These are phyloP conservation scores for Scatophagus argus DNA, from an alignment of 2,113 vertebrate genomes.

Conservation along the genomic window DNA sequence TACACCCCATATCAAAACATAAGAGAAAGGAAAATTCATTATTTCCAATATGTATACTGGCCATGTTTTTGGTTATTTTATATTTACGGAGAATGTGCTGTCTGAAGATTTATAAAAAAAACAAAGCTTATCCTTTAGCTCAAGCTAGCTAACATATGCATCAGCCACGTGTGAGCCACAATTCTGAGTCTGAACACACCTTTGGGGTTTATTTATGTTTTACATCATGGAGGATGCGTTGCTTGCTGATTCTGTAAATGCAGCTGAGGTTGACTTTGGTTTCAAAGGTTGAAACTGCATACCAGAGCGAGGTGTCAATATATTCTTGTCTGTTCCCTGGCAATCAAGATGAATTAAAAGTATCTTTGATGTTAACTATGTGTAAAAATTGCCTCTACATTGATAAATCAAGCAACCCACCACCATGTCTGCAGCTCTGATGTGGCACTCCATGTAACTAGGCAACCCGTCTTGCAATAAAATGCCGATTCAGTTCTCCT, in stretches of 20 bases:
- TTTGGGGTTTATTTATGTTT: constrained; percentile 11
- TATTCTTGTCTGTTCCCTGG: neutral
- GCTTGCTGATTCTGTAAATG: constrained; percentile 15
- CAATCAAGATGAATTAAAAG: constrained; percentile 5
- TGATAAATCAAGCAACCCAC: neutral
- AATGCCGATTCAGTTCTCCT: constrained; percentile 35
- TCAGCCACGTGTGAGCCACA: neutral
- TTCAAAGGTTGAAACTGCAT: constrained; percentile 35
- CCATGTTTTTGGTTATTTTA: neutral
- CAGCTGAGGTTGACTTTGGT: constrained; percentile 19
- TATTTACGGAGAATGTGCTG: constrained; percentile 2
- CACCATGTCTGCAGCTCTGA: constrained; percentile 10
- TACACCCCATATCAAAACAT: neutral
- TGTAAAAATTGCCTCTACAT: neutral
- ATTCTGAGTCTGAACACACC: neutral
- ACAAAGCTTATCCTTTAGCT: neutral
- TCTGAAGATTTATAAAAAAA: neutral
- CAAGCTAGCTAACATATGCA: neutral
- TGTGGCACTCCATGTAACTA: constrained; percentile 5
- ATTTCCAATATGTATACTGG: neutral
- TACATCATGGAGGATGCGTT: neutral
- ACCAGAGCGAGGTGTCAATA: constrained; percentile 12
- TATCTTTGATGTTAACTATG: neutral
- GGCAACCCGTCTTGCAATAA: constrained; percentile 26
- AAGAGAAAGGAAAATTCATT: neutral